Base-by-base conservation (phyloP, 2,888 invertebrate genomes). In the Melinopterus prodromus region DNA sequence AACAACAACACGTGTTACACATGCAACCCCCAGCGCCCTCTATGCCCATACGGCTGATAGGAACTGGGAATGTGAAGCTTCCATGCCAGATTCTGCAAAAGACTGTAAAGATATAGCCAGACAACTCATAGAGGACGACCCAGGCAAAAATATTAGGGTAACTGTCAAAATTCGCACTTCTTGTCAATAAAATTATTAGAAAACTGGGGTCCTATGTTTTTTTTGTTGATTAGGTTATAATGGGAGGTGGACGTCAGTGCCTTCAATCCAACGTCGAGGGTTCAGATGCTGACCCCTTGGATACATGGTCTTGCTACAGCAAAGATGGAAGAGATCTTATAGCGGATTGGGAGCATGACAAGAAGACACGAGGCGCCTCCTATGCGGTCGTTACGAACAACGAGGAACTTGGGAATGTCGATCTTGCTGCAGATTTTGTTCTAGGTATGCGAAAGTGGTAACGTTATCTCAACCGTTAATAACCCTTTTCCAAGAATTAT, bases 1-100 rank as follows among this genome's bases (percentile, higher is more conserved):
- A 2, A 98, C 98, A 0, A 97, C 95, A 0, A 96, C 97, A 77
- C 91, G 97, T 76, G 94, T 98, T 0, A 97, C 97, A 0, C 97
- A 97, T 87, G 97, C 97, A 0, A 97, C 97, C 0, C 97, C 97
- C 0, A 94, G 93, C 4, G 95, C 96, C 0, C 86, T 96, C 1
- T 97, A 95, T 86, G 95, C 96, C 0, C 95, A 95, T 87, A 91
- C 92, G 0, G 91, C 96, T 0, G 92, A 94, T 86, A 90, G 97
- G 3, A 90, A 91, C 9, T 97, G 97, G 97, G 97, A 97, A 87
- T 96, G 96, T 84, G 96, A 97, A 83, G 90, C 91, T 0, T 90
- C 85, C 69, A 92, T 96, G 88, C 94, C 95, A 0, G 80, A 85
- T 15, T 87, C 87, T 0, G 90, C 91, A 0, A 85, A 86, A 7